Percentiles rank a stretch among this genome's conserved stretches.
These are phyloP conservation scores for Hermodice carunculata DNA, from an alignment of 2,888 invertebrate genomes.

Conservation along the genomic window DNA sequence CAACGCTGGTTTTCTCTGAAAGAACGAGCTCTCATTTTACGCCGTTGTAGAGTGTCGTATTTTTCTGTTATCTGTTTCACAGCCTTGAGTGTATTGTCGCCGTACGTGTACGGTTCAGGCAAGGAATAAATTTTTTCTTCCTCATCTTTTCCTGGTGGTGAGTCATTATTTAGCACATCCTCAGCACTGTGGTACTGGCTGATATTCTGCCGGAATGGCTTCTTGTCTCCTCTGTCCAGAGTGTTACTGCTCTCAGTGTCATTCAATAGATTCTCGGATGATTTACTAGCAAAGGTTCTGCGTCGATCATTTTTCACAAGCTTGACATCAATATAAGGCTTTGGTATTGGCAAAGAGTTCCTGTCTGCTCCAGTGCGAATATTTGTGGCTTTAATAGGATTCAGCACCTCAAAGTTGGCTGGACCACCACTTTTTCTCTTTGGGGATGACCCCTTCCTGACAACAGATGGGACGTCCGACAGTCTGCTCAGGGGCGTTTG, in stretches of 20 bases:
- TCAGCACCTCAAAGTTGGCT: too few species aligned
- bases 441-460: too few species aligned
- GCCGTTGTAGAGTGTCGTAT: slow-evolving; percentile 37
- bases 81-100: slow-evolving; percentile 38
- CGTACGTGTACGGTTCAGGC: slow-evolving; percentile 36
- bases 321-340: slow-evolving; percentile 16
- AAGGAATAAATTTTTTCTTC: slow-evolving; percentile 32
- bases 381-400: too few species aligned
- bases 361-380: too few species aligned
- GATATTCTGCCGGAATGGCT: not conserved
- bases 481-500: too few species aligned
- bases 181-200: slow-evolving; percentile 14
- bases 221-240: slow-evolving; percentile 3
- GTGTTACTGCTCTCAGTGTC: not conserved
- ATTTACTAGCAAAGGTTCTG: not conserved
- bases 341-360: slow-evolving; percentile 9
- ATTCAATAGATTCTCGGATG: not conserved
- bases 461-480: too few species aligned
- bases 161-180: slow-evolving; percentile 17
- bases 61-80: slow-evolving; percentile 39
- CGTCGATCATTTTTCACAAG: slow-evolving; percentile 12
- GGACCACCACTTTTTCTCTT: too few species aligned
- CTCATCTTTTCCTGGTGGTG: not conserved
- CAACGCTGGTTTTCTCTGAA: slow-evolving; percentile 20
- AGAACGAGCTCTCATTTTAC: slow-evolving; percentile 27